Evolutionary conservation across 2,113 vertebrate genomes (phyloP).

Genomic region (Otocyon megalotis): DNA sequence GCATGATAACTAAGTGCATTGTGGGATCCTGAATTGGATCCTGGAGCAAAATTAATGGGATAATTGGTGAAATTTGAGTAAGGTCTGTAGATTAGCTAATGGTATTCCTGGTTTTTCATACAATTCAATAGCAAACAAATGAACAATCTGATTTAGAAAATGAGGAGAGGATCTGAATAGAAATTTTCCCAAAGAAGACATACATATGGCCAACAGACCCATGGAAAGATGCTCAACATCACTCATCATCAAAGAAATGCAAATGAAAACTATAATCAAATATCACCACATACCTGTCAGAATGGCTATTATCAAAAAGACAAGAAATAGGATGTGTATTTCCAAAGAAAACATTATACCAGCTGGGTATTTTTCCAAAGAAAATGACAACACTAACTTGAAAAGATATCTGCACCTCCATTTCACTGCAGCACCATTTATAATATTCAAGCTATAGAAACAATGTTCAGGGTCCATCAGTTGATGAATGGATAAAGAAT

Average conservation of each 20-base stretch:
- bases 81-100: neutral
- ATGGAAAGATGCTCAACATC: neutral
- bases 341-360: too few relatives aligned
- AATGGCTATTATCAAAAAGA: neutral
- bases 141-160: neutral
- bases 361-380: neutral
- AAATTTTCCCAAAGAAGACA: neutral
- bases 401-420: neutral
- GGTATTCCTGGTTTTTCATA: neutral
- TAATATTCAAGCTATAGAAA: neutral
- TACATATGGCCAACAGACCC: neutral
- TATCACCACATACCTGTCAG: neutral
- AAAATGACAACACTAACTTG: neutral
- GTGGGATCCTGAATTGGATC: neutral
- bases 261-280: neutral
- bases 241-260: neutral
- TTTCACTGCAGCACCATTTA: neutral
- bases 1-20: neutral
- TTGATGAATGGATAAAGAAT: neutral
- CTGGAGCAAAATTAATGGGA: conserved; percentile 1
- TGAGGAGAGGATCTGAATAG: neutral
- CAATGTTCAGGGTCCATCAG: neutral
- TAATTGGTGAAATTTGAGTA: neutral
- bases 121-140: neutral
- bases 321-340: neutral